phyloP scores from a whole-genome alignment of 2,888 invertebrate species.

The Steromphala cineraria region DNA sequence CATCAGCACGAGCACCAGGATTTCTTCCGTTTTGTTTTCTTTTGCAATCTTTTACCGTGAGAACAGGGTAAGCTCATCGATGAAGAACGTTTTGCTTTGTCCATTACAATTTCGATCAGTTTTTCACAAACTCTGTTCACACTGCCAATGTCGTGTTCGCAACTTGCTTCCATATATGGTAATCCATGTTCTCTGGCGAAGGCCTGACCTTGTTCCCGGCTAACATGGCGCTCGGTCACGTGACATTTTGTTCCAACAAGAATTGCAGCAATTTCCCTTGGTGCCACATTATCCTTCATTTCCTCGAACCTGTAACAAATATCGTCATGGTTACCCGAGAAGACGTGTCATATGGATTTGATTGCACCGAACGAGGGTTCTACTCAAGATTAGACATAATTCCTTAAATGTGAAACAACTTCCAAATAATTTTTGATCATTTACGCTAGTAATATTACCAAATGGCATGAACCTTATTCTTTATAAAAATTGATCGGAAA shows the following conservation, averaged over 20 bases:
- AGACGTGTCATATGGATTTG: too few species aligned
- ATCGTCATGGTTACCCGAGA: too few species aligned
- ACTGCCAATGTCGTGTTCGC: neutral
- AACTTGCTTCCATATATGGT: slow-evolving; percentile 4
- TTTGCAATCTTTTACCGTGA: neutral
- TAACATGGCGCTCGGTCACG: neutral
- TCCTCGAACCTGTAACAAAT: neutral
- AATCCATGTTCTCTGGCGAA: neutral
- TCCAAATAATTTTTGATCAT: too few species aligned
- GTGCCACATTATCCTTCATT: neutral
- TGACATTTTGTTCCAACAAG: slow-evolving; percentile 19
- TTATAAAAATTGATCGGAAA: too few species aligned
- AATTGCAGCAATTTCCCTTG: neutral
- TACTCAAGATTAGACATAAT: too few species aligned
- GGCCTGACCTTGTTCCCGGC: neutral
- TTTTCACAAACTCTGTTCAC: slow-evolving; percentile 21
- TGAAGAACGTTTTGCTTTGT: neutral
- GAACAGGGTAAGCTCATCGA: neutral
- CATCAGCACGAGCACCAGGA: slow-evolving; percentile 24
- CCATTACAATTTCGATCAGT: slow-evolving; percentile 13
- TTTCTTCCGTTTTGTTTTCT: neutral
- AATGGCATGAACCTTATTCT: too few species aligned
- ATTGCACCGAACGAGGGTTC: too few species aligned
- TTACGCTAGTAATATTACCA: too few species aligned
- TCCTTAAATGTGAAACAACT: too few species aligned